phyloP scores from a whole-genome alignment of 1,140 invertebrate genomes.

The Listronotus oregonensis region DNA sequence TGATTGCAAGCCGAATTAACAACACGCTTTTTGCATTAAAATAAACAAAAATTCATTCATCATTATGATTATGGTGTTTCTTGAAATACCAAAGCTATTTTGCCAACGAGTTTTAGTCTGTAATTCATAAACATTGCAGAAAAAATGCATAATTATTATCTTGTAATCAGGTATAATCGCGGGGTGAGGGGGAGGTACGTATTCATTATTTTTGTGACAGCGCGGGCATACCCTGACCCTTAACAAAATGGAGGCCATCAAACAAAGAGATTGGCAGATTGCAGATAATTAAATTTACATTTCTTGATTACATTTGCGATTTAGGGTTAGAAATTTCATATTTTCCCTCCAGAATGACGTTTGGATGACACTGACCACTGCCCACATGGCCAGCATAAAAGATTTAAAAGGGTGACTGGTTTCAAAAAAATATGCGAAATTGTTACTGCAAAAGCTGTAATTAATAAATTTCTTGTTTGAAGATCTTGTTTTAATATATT shows the following conservation, averaged over 20 bases:
- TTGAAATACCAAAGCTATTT: not conserved
- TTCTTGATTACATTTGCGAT: slow-evolving; percentile 29
- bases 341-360: slow-evolving; percentile 51
- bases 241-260: slow-evolving; percentile 74
- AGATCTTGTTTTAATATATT: too few species aligned
- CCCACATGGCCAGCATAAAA: slow-evolving; percentile 47
- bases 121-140: not conserved
- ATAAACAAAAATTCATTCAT: slow-evolving; percentile 16
- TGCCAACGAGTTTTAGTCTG: not conserved
- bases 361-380: slow-evolving; percentile 49
- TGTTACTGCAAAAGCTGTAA: too few species aligned
- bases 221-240: slow-evolving; percentile 59
- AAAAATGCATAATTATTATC: slow-evolving; percentile 43
- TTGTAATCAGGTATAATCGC: slow-evolving; percentile 49
- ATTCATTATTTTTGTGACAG: slow-evolving; percentile 61
- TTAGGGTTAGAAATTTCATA: slow-evolving; percentile 50
- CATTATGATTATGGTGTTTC: not conserved
- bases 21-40: slow-evolving; percentile 36
- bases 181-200: slow-evolving; percentile 48
- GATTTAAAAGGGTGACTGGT: slow-evolving; percentile 20
- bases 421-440: not conserved
- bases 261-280: slow-evolving; percentile 68
- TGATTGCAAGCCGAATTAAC: slow-evolving; percentile 38
- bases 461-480: too few species aligned
- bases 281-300: slow-evolving; percentile 44